Evolutionary conservation across 2,113 vertebrate species (phyloP).

Genomic region (Oryzias woworae): DNA sequence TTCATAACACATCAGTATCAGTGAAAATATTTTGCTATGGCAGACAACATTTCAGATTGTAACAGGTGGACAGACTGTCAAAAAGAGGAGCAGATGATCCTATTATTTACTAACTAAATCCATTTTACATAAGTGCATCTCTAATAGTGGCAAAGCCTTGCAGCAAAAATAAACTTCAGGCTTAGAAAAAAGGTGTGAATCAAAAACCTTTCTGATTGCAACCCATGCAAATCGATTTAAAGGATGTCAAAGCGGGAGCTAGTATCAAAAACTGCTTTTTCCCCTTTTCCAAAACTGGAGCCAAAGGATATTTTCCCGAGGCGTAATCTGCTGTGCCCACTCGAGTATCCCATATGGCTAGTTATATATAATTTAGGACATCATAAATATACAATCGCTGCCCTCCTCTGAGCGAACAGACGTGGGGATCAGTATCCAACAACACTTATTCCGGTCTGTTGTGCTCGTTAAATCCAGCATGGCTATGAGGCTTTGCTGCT

Average conservation of each 20-base stretch:
- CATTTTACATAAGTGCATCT: slow-evolving; percentile 41
- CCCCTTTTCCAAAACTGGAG: slow-evolving; percentile 25
- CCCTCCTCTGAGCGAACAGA: slow-evolving; percentile 38
- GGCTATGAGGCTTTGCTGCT: slow-evolving; percentile 46
- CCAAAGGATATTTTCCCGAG: slow-evolving; percentile 52
- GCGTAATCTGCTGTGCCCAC: slow-evolving; percentile 60
- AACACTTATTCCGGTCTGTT: slow-evolving; percentile 38
- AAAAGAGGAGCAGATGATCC: slow-evolving; percentile 37
- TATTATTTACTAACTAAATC: slow-evolving; percentile 38
- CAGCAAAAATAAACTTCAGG: slow-evolving; percentile 1
- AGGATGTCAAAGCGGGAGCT: no score
- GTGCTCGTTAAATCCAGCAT: slow-evolving; percentile 46
- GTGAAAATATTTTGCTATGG: no score
- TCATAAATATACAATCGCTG: slow-evolving; percentile 70
- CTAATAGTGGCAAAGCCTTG: slow-evolving; percentile 8
- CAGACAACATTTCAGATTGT: slow-evolving; percentile 11
- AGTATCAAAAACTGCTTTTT: slow-evolving; percentile 16
- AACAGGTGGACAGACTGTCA: slow-evolving; percentile 52
- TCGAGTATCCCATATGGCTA: slow-evolving; percentile 64
- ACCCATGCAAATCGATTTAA: no score
- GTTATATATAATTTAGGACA: slow-evolving; percentile 69
- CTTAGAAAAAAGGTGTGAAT: slow-evolving; percentile 14
- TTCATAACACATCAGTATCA: no score
- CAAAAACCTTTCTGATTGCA: not conserved
- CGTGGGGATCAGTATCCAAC: slow-evolving; percentile 27